Base-by-base conservation (phyloP, 2,113 vertebrate species). In the Castor canadensis region DNA sequence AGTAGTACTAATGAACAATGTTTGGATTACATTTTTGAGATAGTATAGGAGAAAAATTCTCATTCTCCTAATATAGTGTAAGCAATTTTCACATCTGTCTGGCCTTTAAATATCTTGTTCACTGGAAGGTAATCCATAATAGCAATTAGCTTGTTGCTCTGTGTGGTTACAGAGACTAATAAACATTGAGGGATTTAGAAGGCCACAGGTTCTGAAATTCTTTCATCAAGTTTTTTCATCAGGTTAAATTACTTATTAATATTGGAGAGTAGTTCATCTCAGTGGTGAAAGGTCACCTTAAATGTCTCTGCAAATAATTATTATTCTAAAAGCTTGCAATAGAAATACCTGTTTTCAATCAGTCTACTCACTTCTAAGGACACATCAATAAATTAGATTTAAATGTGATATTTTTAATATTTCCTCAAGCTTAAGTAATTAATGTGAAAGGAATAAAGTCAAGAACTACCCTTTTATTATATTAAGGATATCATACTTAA, bases 181-280 rank as follows among this genome's bases (percentile, higher is more conserved):
- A 89, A 75, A 43, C 56, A 58, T 60, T 93, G 67, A 49, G 84
- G 2, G 30, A 87, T 81, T 84, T 47, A 54, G 72, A 76, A 94
- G 80, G 38, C 26, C 52, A 87, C n/a, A 80, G 80, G 76, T 84
- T 94, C 64, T 87, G 35, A 92, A 95, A 30, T 43, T 76, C 22
- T 76, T 88, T 89, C 49, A 56, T 77, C 56, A 62, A 20, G 19
- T 93, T 91, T 92, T 38, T 54, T 72, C 88, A 71, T 43, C 72
- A 88, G 60, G 40, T 90, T 92, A 80, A 90, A 95, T 90, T 84
- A 87, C 30, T 87, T 81, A 93, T 75, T 94, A 75, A 84, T 77
- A 90, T 43, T 16, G 81, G 66, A 79, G 17, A 81, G 17, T 26
- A 95, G 24, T 90, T 87, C 40, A 80, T 84, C 38, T 38, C 66